Evolutionary conservation across 1,140 invertebrate genomes (phyloP).

Genomic region (Calliopsis andreniformis): DNA sequence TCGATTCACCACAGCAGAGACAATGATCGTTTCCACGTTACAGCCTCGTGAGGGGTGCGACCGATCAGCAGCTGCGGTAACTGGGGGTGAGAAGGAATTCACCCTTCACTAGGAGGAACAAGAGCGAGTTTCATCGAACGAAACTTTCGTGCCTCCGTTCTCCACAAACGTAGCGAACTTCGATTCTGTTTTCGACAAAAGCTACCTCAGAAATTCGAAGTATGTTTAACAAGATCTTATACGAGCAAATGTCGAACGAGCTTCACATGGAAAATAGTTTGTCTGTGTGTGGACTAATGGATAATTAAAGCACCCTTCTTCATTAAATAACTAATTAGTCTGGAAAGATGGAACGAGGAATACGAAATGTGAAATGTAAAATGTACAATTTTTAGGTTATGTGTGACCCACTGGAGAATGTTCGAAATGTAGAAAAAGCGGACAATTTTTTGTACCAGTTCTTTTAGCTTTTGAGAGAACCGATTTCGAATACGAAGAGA

Average conservation of each 20-base stretch:
- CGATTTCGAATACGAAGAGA: no score
- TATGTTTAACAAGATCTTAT: slow-evolving; percentile 1
- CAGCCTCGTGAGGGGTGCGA: slow-evolving; percentile 30
- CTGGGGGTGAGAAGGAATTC: slow-evolving; percentile 53
- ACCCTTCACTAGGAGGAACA: slow-evolving; percentile 31
- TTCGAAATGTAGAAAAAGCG: no score
- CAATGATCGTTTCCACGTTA: slow-evolving; percentile 58
- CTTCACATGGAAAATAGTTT: not conserved
- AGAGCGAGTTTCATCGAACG: slow-evolving; percentile 48
- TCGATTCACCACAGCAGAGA: slow-evolving; percentile 20
- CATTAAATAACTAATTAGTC: no score
- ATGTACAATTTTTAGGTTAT: no score
- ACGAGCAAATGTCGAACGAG: not conserved
- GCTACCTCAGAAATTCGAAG: slow-evolving; percentile 30
- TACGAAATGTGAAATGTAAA: no score
- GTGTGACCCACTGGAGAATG: no score
- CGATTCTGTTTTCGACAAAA: slow-evolving; percentile 3
- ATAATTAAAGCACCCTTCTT: no score
- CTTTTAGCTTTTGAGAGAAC: no score
- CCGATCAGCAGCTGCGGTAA: slow-evolving; percentile 33
- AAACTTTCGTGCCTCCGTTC: slow-evolving; percentile 43
- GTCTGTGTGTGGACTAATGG: no score
- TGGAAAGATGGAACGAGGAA: no score
- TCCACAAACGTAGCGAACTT: slow-evolving; percentile 22
- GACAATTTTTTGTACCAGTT: no score